Base-by-base conservation (phyloP, 2,888 invertebrate species). In the Spodoptera exigua region DNA sequence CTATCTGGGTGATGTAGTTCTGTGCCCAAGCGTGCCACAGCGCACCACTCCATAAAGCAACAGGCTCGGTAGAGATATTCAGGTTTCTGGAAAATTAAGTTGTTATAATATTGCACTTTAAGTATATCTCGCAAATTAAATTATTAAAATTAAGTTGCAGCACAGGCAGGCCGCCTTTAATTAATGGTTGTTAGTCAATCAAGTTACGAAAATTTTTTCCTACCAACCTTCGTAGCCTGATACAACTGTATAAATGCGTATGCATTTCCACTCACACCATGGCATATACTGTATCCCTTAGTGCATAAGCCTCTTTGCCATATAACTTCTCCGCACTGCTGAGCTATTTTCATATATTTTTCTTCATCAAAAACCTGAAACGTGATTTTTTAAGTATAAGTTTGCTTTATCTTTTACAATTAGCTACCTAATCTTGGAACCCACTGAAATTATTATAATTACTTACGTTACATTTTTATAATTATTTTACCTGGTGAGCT, bases 261-360 rank as follows among this genome's bases (percentile, higher is more conserved):
- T 1, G 96, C 98, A 90, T 98, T 98, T 58, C 98, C 98, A 68
- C 97, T 95, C 3, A 97, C 96, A 1, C 98, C 98, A 83, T 98
- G 98, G 82, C 98, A 98, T 16, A 98, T 89, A 61, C 98, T 97
- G 85, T 97, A 98, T 7, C 98, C 98, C 91, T 98, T 98, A 70
- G 94, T 95, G 39, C 97, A 90, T 17, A 98, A 86, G 3, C 98
- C 98, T 70, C 97, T 94, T 54, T 95, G 80, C 98, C 98, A 98
- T 61, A 97, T 95, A 11, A 97, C 95, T 51, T 98, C 97, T 3
- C 96, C 97, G 78, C 97, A 96, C 72, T 95, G 92, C 46, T 95
- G 65, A 12, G 98, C 98, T 41, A 95, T 94, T 74, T 95, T 90
- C 63, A 97, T 85, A 87, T 97, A 98, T 75, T 95, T 94, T 0